phyloP scores from a whole-genome alignment of 2,113 vertebrate species.

The Neoarius graeffei region DNA sequence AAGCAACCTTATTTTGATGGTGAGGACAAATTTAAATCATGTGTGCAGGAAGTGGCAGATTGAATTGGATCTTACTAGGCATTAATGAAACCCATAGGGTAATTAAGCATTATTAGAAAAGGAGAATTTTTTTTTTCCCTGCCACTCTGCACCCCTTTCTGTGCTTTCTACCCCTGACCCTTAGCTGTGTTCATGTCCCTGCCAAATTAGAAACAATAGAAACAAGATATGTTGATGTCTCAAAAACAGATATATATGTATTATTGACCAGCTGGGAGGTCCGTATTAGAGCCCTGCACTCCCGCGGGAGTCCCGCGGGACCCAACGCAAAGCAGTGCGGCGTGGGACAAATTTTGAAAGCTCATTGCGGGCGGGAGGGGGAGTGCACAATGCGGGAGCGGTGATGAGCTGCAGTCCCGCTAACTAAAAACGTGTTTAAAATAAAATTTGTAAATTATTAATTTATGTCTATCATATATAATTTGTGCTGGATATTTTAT shows the following conservation, averaged over 20 bases:
- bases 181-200: neutral
- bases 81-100: neutral
- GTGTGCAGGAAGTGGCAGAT: neutral
- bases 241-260: neutral
- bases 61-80: neutral
- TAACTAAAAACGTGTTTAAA: no score
- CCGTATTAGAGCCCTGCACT: no score
- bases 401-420: no score
- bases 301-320: no score
- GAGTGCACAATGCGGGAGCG: no score
- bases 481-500: no score
- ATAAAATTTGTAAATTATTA: no score
- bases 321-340: no score
- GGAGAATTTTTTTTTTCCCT: neutral
- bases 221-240: neutral
- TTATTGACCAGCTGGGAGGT: no score
- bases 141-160: neutral
- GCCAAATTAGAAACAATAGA: neutral
- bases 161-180: neutral
- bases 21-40: neutral
- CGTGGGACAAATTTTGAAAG: no score
- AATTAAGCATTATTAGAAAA: neutral
- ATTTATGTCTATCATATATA: no score
- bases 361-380: no score
- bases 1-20: neutral